A percentile compares a stretch with the other conserved stretches of the same genome.
Evolutionary conservation across 2,797 vertebrate genomes (phyloP).

Genomic region (Hozukius guyotensis): DNA sequence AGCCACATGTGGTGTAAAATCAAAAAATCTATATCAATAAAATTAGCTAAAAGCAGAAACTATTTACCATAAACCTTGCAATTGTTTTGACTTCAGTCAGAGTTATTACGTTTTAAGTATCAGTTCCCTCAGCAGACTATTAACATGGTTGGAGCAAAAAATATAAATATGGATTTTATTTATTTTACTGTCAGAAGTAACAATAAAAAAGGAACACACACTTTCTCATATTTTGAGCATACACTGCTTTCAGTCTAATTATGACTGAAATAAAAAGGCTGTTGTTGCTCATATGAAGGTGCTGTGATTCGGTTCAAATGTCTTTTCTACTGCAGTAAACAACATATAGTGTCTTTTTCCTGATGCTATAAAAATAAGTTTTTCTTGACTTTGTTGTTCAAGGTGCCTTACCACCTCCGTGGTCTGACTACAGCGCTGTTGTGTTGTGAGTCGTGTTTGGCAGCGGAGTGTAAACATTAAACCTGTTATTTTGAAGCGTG

Average conservation of each 20-base stretch:
- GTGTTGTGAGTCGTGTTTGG: not conserved
- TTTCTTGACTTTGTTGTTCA: slow-evolving; percentile 22
- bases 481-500: slow-evolving; percentile 22
- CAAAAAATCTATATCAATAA: too few relatives aligned
- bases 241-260: not conserved
- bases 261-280: not conserved
- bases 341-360: not conserved
- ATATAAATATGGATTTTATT: too few relatives aligned
- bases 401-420: slow-evolving; percentile 32
- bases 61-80: too few relatives aligned
- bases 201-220: not conserved
- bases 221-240: not conserved
- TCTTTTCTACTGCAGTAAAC: slow-evolving; percentile 4
- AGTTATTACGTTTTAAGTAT: too few relatives aligned
- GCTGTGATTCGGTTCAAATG: not conserved
- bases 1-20: too few relatives aligned
- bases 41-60: too few relatives aligned
- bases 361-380: slow-evolving; percentile 12
- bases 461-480: not conserved
- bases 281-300: not conserved
- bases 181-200: not conserved
- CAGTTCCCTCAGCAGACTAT: too few relatives aligned
- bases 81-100: too few relatives aligned
- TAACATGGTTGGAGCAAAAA: too few relatives aligned
- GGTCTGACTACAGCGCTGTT: not conserved